Evolutionary conservation across 2,113 vertebrate species (phyloP).

Genomic region (Etheostoma spectabile): DNA sequence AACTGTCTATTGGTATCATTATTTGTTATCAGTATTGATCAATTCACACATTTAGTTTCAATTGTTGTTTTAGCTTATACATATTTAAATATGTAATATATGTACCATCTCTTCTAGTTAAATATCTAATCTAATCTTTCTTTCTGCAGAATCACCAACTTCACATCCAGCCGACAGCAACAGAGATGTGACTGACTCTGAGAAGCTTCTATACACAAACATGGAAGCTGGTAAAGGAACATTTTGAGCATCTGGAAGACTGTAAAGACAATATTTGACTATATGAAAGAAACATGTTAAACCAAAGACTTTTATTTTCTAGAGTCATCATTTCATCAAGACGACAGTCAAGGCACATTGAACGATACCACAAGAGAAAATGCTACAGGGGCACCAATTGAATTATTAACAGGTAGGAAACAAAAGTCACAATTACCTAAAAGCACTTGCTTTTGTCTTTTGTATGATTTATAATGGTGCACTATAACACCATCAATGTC

Average conservation of each 20-base stretch:
- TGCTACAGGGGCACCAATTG: not conserved
- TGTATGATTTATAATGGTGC: not conserved
- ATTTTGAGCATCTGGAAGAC: not conserved
- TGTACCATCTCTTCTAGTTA: not conserved
- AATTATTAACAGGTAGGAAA: conserved; percentile 34
- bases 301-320: not conserved
- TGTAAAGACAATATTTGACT: not conserved
- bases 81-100: not conserved
- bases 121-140: not conserved
- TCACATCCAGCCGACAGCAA: not conserved
- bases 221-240: conserved; percentile 26
- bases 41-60: not conserved
- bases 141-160: not conserved
- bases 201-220: not conserved
- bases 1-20: not conserved
- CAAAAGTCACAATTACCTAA: not conserved
- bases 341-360: not conserved
- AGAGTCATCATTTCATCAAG: conserved; percentile 16
- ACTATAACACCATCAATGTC: not conserved
- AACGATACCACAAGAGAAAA: not conserved
- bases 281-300: not conserved
- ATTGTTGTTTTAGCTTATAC: no score
- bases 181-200: not conserved
- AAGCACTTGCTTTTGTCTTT: not conserved
- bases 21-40: not conserved